Evolutionary conservation across 1,140 invertebrate genomes (phyloP).

Genomic region (Microplitis demolitor): DNA sequence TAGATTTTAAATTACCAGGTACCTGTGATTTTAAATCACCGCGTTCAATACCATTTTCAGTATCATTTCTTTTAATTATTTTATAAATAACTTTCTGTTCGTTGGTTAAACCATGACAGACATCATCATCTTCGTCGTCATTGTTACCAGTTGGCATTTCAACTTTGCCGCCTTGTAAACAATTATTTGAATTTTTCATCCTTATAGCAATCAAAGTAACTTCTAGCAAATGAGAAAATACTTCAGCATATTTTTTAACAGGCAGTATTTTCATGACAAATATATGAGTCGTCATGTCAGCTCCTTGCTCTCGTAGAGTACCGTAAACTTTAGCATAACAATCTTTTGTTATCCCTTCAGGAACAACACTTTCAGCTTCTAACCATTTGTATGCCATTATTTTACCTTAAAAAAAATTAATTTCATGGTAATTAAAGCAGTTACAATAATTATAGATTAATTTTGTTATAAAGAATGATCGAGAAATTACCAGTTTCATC

Average conservation of each 20-base stretch:
- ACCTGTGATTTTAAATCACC: slow-evolving; percentile 38
- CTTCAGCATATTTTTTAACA: slow-evolving; percentile 39
- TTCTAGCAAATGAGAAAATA: slow-evolving; percentile 48
- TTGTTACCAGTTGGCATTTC: background rate
- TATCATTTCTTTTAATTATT: slow-evolving; percentile 42
- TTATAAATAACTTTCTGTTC: slow-evolving; percentile 48
- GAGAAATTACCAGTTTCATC: slow-evolving; percentile 51
- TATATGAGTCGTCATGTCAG: slow-evolving; percentile 33
- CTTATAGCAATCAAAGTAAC: slow-evolving; percentile 35
- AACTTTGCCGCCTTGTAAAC: slow-evolving; percentile 22
- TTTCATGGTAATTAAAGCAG: background rate
- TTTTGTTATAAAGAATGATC: background rate
- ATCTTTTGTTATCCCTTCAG: slow-evolving; percentile 31
- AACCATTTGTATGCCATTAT: slow-evolving; percentile 52
- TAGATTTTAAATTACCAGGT: slow-evolving; percentile 30
- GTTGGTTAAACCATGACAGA: slow-evolving; percentile 31
- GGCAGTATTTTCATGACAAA: slow-evolving; percentile 44
- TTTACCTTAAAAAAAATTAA: slow-evolving; percentile 35
- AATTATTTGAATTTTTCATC: slow-evolving; percentile 24
- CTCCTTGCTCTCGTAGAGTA: slow-evolving; percentile 42
- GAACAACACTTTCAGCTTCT: slow-evolving; percentile 39
- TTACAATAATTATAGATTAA: background rate
- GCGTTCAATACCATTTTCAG: slow-evolving; percentile 50
- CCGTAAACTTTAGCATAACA: slow-evolving; percentile 45
- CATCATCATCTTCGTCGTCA: background rate